A percentile compares a stretch with the other conserved stretches of the same genome.
These are phyloP conservation scores for Lordiphosa stackelbergi DNA, from an alignment of 1,140 invertebrate species.

Conservation along the genomic window DNA sequence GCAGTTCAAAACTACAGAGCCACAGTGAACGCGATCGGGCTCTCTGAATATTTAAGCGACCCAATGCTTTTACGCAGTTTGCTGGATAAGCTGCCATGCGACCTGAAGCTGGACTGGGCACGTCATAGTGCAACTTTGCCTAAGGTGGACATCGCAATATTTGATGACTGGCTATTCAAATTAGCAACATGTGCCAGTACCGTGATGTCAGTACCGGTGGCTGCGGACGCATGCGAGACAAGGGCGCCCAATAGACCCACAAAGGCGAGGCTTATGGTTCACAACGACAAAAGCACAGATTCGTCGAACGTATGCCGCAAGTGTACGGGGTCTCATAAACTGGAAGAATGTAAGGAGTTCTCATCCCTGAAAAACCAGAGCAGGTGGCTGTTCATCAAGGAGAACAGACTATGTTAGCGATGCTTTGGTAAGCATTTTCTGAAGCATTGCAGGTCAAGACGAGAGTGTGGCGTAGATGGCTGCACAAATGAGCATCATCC, in stretches of 20 bases:
- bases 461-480: background rate
- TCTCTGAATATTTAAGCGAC: slow-evolving; percentile 1
- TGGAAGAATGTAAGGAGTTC: slow-evolving; percentile 1
- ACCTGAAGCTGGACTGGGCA: slow-evolving; percentile 1
- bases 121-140: background rate
- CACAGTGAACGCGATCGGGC: background rate
- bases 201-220: background rate
- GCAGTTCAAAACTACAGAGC: background rate
- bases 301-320: no score
- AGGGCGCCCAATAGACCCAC: background rate
- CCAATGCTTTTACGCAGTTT: background rate
- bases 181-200: background rate
- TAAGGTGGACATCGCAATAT: background rate
- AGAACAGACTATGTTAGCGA: background rate
- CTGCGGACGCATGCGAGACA: background rate
- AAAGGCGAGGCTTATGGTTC: background rate
- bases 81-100: background rate
- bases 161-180: background rate
- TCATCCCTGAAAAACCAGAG: background rate
- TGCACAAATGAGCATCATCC: background rate
- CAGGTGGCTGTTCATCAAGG: background rate
- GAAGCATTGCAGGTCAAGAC: background rate
- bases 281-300: background rate
- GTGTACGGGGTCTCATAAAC: no score
- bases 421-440: slow-evolving; percentile 1